Base-by-base conservation (phyloP, 2,113 vertebrate species). In the Malurus elegans region DNA sequence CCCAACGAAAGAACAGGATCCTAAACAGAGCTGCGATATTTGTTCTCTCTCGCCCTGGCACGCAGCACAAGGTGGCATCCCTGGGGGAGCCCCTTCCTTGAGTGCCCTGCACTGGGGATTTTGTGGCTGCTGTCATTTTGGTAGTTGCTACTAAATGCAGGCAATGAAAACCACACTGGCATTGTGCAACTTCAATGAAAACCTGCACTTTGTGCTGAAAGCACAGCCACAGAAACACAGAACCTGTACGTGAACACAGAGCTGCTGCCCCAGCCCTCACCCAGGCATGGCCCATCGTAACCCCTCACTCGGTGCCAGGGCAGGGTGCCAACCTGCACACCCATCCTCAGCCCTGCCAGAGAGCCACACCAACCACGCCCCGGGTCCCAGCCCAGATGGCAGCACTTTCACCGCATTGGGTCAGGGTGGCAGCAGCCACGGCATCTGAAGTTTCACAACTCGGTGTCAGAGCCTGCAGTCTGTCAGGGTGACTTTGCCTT, bases 221-320 rank as follows among this genome's bases (percentile, higher is more conserved):
- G 48, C 38, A 42, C 4, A 89, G 64, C 32, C 80, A 40, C n/a
- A 65, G 50, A 40, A 78, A 38, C 45, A 65, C 18, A 44, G 4
- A 32, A 36, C 31, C 20, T n/a, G 50, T 38, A 32, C 0, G 10
- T 1, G 32, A 44, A 40, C 23, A 14, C 12, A 5, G 72, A 76
- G 64, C 12, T 29, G 69, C 65, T 74, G 65, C 16, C 32, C 53
- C 36, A 38, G 7, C 10, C 18, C 24, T 14, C 8, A 19, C 3
- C 14, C n/a, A 74, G 3, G 2, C 0, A 1, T 12, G 61, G 36
- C 70, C 31, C 45, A 32, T 7, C 0, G 0, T 8, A 36, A 18
- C 20, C 36, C 58, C 58, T 28, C 24, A 3, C 5, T 12, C 12
- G 40, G 54, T 7, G 15, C 19, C 48, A 29, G 53, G 26, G 57